A percentile compares a stretch with the other conserved stretches of the same genome.
Conservation (phyloP, 1,140 invertebrate genomes). For the Steinernema khuongi region DNA sequence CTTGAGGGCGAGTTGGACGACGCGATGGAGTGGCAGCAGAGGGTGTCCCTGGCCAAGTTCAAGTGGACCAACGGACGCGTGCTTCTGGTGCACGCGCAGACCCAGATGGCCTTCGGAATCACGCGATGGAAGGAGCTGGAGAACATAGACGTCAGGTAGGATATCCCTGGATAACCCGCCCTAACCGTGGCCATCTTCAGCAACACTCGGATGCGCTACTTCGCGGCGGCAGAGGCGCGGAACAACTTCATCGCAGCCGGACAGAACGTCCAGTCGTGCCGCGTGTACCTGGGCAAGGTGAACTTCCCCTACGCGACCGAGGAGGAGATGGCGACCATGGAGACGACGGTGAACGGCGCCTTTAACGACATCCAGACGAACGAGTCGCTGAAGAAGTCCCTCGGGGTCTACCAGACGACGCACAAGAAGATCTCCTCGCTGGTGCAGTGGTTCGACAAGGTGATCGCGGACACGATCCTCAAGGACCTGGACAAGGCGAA, state of each 20-base stretch:
- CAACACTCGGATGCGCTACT: constrained; percentile 60
- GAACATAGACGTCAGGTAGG: constrained; percentile 59
- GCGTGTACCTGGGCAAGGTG: constrained; percentile 63
- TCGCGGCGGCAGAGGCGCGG: constrained; percentile 63
- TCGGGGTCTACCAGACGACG: constrained; percentile 63
- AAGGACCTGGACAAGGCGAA: constrained; percentile 57
- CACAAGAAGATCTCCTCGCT: constrained; percentile 63
- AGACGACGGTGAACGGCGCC: constrained; percentile 63
- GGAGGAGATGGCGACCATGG: constrained; percentile 64
- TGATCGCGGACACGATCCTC: constrained; percentile 55
- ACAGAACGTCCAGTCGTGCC: constrained; percentile 64
- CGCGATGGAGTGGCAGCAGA: constrained; percentile 63
- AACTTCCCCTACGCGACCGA: constrained; percentile 67
- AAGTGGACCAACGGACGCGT: constrained; percentile 64
- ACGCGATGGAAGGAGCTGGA: constrained; percentile 62
- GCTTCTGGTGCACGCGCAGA: constrained; percentile 62
- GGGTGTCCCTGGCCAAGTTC: constrained; percentile 63
- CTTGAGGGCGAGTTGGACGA: constrained; percentile 64
- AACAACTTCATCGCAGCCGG: constrained; percentile 66
- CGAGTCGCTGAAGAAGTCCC: constrained; percentile 63
- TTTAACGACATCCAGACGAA: constrained; percentile 65
- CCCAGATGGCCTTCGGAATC: constrained; percentile 62
- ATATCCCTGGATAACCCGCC: constrained; percentile 19
- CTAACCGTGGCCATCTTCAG: constrained; percentile 41
- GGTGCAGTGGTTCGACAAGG: constrained; percentile 66